Base-by-base conservation (phyloP, 1,140 invertebrate genomes). In the Drosophila chauvacae region DNA sequence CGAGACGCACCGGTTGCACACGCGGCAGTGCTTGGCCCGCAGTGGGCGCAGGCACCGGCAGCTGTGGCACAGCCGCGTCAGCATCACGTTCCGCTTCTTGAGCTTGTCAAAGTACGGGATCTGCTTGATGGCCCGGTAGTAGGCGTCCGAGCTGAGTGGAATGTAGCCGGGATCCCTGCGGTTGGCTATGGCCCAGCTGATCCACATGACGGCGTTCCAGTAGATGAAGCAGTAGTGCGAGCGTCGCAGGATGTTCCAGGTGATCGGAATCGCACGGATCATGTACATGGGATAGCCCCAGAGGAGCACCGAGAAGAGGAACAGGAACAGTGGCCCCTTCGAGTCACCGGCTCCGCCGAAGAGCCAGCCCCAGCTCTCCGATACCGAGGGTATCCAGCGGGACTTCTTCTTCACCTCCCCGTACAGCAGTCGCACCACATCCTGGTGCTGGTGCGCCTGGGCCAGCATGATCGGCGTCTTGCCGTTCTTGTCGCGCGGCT, bases 271-370 rank as follows among this genome's bases (percentile, higher is more conserved):
- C 77, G 96, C 97, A 92, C 96, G 95, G 53, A 98, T 95, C 77
- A 98, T 94, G 92, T 98, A 98, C 96, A 98, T 97, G 1, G 97
- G 97, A 92, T 98, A 98, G 23, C 96, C 97, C 97, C 97, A 98
- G 4, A 97, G 93, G 5, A 98, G 93, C 7, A 98, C 96, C 7
- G 96, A 97, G 44, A 96, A 94, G 72, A 98, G 93, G 80, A 98
- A 97, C 72, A 98, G 95, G 16, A 98, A 92, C 3, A 98, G 91
- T 1, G 97, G 97, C 41, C 96, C 96, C 94, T 98, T 98, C 6
- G 96, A 97, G 81, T 98, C 96, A 1, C 97, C 97, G 13, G 97
- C 96, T 33, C 96, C 96, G 13, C 97, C 97, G 92, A 98, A 98
- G 18, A 98, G 92, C 76, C 98, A 93, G n/a, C 96, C 96, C 97